A percentile compares a stretch with the other conserved stretches of the same genome.
Evolutionary conservation across 92 coral and sea anemone species (phyloP).

Genomic region (Actinernus sp.): DNA sequence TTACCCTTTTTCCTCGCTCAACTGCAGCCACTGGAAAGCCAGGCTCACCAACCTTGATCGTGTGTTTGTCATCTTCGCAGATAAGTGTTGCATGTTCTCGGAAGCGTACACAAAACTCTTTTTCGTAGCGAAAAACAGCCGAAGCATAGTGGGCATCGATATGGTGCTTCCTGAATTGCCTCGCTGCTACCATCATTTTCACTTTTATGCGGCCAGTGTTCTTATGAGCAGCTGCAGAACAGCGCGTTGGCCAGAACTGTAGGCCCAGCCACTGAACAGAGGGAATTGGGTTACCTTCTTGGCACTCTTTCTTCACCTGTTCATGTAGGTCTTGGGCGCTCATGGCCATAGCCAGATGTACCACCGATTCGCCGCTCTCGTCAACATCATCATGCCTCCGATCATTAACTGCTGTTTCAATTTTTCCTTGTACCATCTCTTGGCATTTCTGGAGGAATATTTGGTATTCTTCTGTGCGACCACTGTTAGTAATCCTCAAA

Average conservation of each 20-base stretch:
- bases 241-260: slow-evolving; percentile 48
- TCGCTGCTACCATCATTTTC: slow-evolving; percentile 9
- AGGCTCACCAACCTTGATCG: slow-evolving; percentile 47
- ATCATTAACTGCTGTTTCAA: slow-evolving; percentile 53
- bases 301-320: slow-evolving; percentile 9
- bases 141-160: slow-evolving; percentile 51
- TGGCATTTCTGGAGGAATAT: slow-evolving; percentile 41
- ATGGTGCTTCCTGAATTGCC: slow-evolving; percentile 26
- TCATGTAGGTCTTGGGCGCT: too few species aligned
- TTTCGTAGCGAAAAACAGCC: slow-evolving; percentile 41
- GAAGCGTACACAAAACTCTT: slow-evolving; percentile 18
- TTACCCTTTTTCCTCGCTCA: slow-evolving; percentile 20
- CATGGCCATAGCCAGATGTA: too few species aligned
- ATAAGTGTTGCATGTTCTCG: slow-evolving; percentile 5
- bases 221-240: slow-evolving; percentile 15
- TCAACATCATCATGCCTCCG: slow-evolving; percentile 38
- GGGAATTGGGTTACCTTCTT: slow-evolving; percentile 31
- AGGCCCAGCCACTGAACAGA: slow-evolving; percentile 26
- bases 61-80: slow-evolving; percentile 56
- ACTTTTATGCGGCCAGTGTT: slow-evolving; percentile 20
- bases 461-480: slow-evolving; percentile 18
- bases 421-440: slow-evolving; percentile 7
- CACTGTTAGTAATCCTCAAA: slow-evolving; percentile 11
- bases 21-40: slow-evolving; percentile 44
- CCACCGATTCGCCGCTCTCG: too few species aligned